A percentile compares a stretch with the other conserved stretches of the same genome.
Evolutionary conservation across 2,888 invertebrate species (phyloP).

Genomic region (Fabriciana adippe): DNA sequence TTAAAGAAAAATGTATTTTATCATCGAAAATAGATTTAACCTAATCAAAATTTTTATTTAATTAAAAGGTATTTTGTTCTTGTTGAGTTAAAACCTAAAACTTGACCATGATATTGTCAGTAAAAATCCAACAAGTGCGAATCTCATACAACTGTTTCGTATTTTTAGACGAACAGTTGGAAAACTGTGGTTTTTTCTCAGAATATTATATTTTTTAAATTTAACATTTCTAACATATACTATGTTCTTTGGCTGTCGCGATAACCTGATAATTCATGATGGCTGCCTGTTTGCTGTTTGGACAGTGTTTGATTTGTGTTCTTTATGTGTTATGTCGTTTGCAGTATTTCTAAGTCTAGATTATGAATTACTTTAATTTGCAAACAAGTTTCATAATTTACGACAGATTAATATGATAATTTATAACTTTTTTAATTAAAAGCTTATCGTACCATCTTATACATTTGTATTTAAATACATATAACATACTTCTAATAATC

Average conservation of each 20-base stretch:
- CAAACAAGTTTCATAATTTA: conserved; percentile 6
- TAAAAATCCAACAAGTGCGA: no score
- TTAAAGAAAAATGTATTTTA: no score
- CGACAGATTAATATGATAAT: not conserved
- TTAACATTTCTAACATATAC: not conserved
- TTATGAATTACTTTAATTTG: conserved; percentile 12
- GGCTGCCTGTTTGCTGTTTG: conserved; percentile 44
- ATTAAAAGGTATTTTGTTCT: no score
- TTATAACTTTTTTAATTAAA: not conserved
- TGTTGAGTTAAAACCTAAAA: no score
- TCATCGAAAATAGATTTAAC: no score
- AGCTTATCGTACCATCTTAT: not conserved
- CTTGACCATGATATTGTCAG: no score
- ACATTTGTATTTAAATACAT: not conserved
- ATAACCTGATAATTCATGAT: conserved; percentile 66
- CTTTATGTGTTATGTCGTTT: conserved; percentile 31
- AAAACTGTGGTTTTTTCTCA: no score
- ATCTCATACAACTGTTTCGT: no score
- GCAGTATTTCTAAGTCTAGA: conserved; percentile 30
- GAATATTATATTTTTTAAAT: not conserved
- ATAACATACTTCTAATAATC: not conserved
- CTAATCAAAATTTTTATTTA: no score
- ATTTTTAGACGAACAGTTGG: no score
- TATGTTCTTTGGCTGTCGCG: conserved; percentile 42
- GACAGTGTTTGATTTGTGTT: conserved; percentile 39